A percentile compares a stretch with the other conserved stretches of the same genome.
Conservation (phyloP, 2,113 vertebrate genomes). For the Microcebus ravelobensis region DNA sequence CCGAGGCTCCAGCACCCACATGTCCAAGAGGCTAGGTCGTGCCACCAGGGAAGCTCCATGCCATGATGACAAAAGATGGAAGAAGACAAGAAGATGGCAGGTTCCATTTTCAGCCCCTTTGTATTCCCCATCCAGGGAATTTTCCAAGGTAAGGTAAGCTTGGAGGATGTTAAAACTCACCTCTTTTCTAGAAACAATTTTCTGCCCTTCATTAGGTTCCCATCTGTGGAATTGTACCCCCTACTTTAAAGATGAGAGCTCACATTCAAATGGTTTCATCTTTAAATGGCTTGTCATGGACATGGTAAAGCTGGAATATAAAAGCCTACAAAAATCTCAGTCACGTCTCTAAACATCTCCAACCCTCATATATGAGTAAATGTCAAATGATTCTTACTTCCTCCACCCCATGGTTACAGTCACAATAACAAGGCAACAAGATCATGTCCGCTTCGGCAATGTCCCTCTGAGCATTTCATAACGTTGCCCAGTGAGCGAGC, state of each 20-base stretch:
- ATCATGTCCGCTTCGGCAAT: neutral
- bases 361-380: neutral
- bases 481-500: neutral
- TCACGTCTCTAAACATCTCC: neutral
- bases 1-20: rapidly evolving
- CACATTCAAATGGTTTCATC: too few relatives aligned
- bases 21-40: neutral
- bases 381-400: neutral
- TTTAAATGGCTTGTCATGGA: neutral
- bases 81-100: too few relatives aligned
- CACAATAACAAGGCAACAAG: neutral
- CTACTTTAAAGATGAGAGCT: neutral
- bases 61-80: rapidly evolving
- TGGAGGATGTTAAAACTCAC: rapidly evolving
- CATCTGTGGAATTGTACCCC: neutral
- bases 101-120: neutral
- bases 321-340: neutral
- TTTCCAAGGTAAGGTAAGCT: neutral
- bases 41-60: too few relatives aligned
- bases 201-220: neutral
- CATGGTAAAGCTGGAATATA: neutral
- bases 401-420: neutral
- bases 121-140: neutral
- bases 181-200: neutral
- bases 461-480: neutral